phyloP scores from a whole-genome alignment of 2,113 vertebrate genomes.

The Triplophysa rosa region DNA sequence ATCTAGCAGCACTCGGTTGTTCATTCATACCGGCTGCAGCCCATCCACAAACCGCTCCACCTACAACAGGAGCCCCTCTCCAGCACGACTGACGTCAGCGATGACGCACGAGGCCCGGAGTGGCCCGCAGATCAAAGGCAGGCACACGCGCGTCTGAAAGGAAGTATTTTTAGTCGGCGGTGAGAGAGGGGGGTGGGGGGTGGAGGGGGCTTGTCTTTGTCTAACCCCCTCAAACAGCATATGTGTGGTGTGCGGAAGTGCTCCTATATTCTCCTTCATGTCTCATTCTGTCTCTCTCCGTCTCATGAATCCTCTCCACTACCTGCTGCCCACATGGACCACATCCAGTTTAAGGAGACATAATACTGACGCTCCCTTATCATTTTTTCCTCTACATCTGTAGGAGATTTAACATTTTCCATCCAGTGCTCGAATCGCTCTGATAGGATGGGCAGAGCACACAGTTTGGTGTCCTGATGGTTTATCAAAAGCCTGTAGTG shows the following conservation, averaged over 20 bases:
- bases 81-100: slow-evolving; percentile 57
- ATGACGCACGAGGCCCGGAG: slow-evolving; percentile 57
- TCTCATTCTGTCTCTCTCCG: background rate
- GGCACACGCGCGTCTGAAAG: slow-evolving; percentile 34
- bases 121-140: slow-evolving; percentile 60
- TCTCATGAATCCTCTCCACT: background rate
- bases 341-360: background rate
- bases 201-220: slow-evolving; percentile 46
- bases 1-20: slow-evolving; percentile 34
- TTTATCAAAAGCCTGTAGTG: slow-evolving; percentile 16
- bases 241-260: slow-evolving; percentile 8
- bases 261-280: background rate
- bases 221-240: slow-evolving; percentile 45
- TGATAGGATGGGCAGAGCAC: background rate
- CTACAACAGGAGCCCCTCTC: slow-evolving; percentile 54
- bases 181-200: background rate
- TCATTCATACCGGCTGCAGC: slow-evolving; percentile 57
- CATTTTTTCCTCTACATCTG: background rate
- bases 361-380: background rate
- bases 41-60: slow-evolving; percentile 53
- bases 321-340: background rate
- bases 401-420: slow-evolving; percentile 10
- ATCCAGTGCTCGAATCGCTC: background rate
- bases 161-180: slow-evolving; percentile 58
- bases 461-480: background rate